Evolutionary conservation across 2,888 invertebrate species (phyloP), one percentile per base, ranked within the genome.

Genomic region (Meiosimyza decipiens): DNA sequence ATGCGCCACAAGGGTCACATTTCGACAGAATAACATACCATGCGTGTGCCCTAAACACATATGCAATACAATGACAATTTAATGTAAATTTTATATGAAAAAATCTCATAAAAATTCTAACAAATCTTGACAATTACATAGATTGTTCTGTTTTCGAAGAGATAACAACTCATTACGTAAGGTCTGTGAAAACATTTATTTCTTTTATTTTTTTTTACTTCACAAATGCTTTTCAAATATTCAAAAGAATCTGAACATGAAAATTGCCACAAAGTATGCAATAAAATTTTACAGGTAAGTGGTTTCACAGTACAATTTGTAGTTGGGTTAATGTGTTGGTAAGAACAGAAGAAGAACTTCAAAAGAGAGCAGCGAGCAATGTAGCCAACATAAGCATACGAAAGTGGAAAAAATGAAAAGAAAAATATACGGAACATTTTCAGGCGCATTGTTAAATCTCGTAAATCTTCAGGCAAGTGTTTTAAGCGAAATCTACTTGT

Each of bases 261-360:
- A 16, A 16, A 51, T 33, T 11, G 54, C 70, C 70, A 16, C 54
- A 70, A 70, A 70, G 63, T 70, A 70, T 70, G 70, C 70, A 79
- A 82, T 82, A 82, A 82, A 82, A 81, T 79, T 82, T 79, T 82
- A 80, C 82, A 81, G 79, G 80, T 81, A 83, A 83, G 82, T 82
- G 83, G 82, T 83, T 83, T 81, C 77, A 77, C 73, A 82, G 81
- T 40, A 40, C 82, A 82, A 82, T 82, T 83, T 83, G 80, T 82
- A 81, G 82, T 81, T 82, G 77, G 78, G 74, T 77, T 78, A 49
- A 52, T 74, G 18, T 67, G 55, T n/a, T 33, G 15, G 33, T 33
- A 47, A 47, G 40, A 63, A 47, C 15, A 47, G 51, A 6, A 12
- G 11, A 22, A 15, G 28, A 51, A n/a, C n/a, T 13, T 16, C 28